Percentiles rank a stretch among this genome's conserved stretches.
Evolutionary conservation across 2,797 vertebrate genomes (phyloP).

Genomic region (Hippoglossus hippoglossus): DNA sequence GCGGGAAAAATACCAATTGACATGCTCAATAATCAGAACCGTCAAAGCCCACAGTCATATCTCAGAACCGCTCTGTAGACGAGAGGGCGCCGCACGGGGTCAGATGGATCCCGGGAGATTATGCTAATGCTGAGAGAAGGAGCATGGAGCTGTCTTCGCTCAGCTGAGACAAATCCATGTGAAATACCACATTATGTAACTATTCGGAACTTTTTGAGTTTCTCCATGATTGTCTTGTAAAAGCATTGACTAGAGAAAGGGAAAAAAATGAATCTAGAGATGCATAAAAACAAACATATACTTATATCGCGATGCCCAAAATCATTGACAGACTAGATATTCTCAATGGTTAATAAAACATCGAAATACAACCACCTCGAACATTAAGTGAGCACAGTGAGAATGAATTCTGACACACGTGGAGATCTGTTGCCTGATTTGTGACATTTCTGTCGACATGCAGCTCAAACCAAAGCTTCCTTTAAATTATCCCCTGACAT

Average conservation of each 20-base stretch:
- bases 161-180: conserved; percentile 74
- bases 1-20: conserved; percentile 54
- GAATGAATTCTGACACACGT: neutral
- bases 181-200: conserved; percentile 65
- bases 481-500: conserved; percentile 18
- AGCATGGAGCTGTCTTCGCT: conserved; percentile 71
- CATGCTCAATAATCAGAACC: conserved; percentile 62
- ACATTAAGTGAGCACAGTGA: neutral
- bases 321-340: no score
- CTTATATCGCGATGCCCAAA: neutral
- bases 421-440: neutral
- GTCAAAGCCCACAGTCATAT: conserved; percentile 64
- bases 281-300: no score
- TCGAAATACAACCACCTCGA: no score
- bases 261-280: neutral
- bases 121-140: conserved; percentile 71
- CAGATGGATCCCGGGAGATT: conserved; percentile 74
- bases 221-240: conserved; percentile 51
- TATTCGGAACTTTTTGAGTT: conserved; percentile 55
- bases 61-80: conserved; percentile 54
- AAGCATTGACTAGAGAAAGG: conserved; percentile 35
- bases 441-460: conserved; percentile 11
- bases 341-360: no score
- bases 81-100: conserved; percentile 61
- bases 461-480: conserved; percentile 4